Base-by-base conservation (phyloP, 2,888 invertebrate species). In the Galeruca laticollis region DNA sequence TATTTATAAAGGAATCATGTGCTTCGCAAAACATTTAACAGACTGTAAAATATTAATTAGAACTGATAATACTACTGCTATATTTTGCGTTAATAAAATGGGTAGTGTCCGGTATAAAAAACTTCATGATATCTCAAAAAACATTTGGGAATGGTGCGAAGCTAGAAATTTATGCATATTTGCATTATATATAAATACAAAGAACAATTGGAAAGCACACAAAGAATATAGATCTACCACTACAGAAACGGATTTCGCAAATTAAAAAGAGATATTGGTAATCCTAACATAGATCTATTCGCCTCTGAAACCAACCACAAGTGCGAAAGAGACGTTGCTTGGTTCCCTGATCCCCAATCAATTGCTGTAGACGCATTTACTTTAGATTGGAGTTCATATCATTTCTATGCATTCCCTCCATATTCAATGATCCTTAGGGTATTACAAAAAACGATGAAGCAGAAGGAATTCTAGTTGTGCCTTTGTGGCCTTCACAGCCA, bases 91-190 rank as follows among this genome's bases (percentile, higher is more conserved):
- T 20, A 69, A 71, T 47, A 37, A 35, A 56, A 71, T 68, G 68
- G 71, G 71, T 15, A 35, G 69, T 33, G 18, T 57, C 4, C 15
- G 54, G 15, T 72, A 21, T 54, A 57, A 52, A 15, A 51, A 70
- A 43, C 33, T 72, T 15, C 63, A 67, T 59, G 11, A 54, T 2
- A 31, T 71, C 8, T 33, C 51, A 31, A 35, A 52, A 47, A 18
- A 18, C 31, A 69, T 69, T 51, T 72, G 72, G 72, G 20, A 40
- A 10, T 73, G 68, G 70, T 73, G 73, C 33, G 70, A 72, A 57
- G 21, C 26, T n/a, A 35, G 54, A 21, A 40, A 63, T 51, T 11
- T 71, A 10, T 61, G 35, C n/a, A 71, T 68, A 9, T 71, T 62
- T 60, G 71, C 71, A 9, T 71, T 68, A 33, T 68, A 71, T 37